Percentiles rank a stretch among this genome's conserved stretches.
These are phyloP conservation scores for Amphibalanus amphitrite DNA, from an alignment of 1,140 invertebrate species.

Conservation along the genomic window DNA sequence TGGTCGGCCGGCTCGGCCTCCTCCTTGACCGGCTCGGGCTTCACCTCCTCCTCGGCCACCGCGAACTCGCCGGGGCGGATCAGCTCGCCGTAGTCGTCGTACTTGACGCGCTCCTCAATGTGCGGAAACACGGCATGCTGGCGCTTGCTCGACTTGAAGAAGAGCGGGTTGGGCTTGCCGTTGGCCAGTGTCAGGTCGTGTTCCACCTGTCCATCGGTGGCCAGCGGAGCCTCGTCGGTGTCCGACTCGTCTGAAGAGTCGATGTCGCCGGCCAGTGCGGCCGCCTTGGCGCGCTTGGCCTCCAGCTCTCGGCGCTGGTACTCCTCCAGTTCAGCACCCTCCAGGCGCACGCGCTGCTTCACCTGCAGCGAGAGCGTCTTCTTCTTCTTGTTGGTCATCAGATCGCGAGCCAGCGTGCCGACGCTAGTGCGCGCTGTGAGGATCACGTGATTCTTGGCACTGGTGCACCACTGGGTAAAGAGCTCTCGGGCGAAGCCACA, in stretches of 20 bases:
- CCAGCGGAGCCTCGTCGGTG: slow-evolving; percentile 47
- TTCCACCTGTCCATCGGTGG: slow-evolving; percentile 37
- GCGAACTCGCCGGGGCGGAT: slow-evolving; percentile 35
- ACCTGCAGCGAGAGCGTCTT: slow-evolving; percentile 49
- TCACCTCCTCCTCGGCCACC: not conserved
- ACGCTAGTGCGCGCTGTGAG: slow-evolving; percentile 57
- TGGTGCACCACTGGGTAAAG: slow-evolving; percentile 83
- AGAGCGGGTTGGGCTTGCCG: slow-evolving; percentile 21
- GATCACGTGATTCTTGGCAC: slow-evolving; percentile 88
- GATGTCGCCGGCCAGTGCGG: slow-evolving; percentile 18
- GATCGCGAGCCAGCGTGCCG: slow-evolving; percentile 59
- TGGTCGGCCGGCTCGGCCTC: not conserved
- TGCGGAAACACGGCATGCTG: slow-evolving; percentile 92
- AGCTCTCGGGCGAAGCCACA: slow-evolving; percentile 88
- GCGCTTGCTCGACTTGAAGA: slow-evolving; percentile 2
- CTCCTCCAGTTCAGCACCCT: slow-evolving; percentile 82
- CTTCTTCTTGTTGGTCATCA: slow-evolving; percentile 66
- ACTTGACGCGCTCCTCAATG: slow-evolving; percentile 68
- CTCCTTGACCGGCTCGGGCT: not conserved
- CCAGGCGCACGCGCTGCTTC: slow-evolving; percentile 48
- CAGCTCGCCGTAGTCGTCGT: slow-evolving; percentile 86
- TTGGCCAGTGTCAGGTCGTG: slow-evolving; percentile 74
- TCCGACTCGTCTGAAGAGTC: slow-evolving; percentile 66
- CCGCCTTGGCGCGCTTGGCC: slow-evolving; percentile 19
- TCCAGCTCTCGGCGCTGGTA: slow-evolving; percentile 43